Percentiles rank a stretch among this genome's conserved stretches.
phyloP scores from a whole-genome alignment of 1,140 invertebrate genomes.

The Philopotamus ludificatus region DNA sequence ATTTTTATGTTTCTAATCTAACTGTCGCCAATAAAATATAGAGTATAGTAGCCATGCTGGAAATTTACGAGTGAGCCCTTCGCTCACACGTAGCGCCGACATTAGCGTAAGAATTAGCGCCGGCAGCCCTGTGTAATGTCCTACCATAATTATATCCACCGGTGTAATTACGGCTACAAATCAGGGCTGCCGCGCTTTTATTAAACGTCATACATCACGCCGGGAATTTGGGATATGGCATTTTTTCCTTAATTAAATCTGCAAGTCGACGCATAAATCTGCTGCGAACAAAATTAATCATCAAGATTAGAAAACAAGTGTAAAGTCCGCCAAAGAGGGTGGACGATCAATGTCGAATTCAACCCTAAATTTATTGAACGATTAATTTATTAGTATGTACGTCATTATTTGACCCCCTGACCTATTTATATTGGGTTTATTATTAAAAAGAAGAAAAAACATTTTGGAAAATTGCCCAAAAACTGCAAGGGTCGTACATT shows the following conservation, averaged over 20 bases:
- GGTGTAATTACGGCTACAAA: slow-evolving; percentile 40
- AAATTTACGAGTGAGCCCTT: slow-evolving; percentile 24
- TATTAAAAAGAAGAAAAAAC: too few relatives aligned
- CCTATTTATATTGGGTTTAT: too few relatives aligned
- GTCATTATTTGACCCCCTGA: too few relatives aligned
- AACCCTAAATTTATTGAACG: too few relatives aligned
- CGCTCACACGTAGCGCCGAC: slow-evolving; percentile 17
- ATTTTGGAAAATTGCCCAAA: too few relatives aligned
- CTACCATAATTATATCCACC: slow-evolving; percentile 38
- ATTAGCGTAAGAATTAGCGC: slow-evolving; percentile 39
- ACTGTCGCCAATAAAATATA: not conserved
- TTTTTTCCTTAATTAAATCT: not conserved
- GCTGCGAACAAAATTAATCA: not conserved
- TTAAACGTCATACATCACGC: slow-evolving; percentile 39
- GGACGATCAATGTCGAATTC: too few relatives aligned
- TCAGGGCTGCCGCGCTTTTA: slow-evolving; percentile 35
- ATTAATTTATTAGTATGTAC: too few relatives aligned
- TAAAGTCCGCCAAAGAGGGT: too few relatives aligned
- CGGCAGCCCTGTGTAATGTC: slow-evolving; percentile 30
- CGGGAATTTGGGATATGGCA: not conserved
- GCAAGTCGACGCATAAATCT: not conserved
- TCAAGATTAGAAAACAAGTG: not conserved
- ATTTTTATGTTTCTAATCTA: slow-evolving; percentile 1
- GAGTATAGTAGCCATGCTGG: not conserved
- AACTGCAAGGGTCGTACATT: too few relatives aligned